These are phyloP conservation scores for Danio tinwini DNA, from an alignment of 2,797 vertebrate species.

Conservation along the genomic window DNA sequence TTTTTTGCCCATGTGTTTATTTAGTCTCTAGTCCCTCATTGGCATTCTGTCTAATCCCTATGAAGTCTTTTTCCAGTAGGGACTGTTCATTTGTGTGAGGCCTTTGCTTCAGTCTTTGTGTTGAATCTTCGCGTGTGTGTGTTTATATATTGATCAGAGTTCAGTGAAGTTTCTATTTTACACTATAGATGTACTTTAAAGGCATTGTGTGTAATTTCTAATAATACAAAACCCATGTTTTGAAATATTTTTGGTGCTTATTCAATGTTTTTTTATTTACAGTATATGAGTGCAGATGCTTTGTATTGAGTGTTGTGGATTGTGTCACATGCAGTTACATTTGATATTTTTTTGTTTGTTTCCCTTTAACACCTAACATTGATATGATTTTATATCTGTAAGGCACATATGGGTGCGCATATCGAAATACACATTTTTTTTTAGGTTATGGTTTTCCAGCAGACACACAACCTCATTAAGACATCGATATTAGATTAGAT, in stretches of 20 bases:
- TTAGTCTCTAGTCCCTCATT: neutral
- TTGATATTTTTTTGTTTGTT: neutral
- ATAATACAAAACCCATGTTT: neutral
- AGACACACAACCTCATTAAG: no score
- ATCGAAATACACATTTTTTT: no score
- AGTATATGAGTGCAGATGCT: neutral
- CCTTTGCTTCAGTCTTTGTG: conserved; percentile 36
- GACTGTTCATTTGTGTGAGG: conserved; percentile 9
- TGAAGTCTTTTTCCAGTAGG: neutral
- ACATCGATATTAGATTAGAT: no score
- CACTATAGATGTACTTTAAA: neutral
- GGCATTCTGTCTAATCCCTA: conserved; percentile 19
- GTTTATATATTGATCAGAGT: conserved; percentile 10
- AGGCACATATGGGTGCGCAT: no score
- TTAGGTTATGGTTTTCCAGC: no score
- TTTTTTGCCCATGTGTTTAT: conserved; percentile 2
- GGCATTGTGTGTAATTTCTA: neutral
- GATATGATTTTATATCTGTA: neutral
- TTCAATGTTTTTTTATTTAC: neutral
- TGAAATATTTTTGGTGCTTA: neutral
- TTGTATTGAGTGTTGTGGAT: conserved; percentile 18
- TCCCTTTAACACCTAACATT: neutral
- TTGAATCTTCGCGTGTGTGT: conserved; percentile 1
- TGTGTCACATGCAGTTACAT: neutral
- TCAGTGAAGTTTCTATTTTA: conserved; percentile 4